Evolutionary conservation across 2,888 invertebrate species (phyloP).

Genomic region (Oithona nana): DNA sequence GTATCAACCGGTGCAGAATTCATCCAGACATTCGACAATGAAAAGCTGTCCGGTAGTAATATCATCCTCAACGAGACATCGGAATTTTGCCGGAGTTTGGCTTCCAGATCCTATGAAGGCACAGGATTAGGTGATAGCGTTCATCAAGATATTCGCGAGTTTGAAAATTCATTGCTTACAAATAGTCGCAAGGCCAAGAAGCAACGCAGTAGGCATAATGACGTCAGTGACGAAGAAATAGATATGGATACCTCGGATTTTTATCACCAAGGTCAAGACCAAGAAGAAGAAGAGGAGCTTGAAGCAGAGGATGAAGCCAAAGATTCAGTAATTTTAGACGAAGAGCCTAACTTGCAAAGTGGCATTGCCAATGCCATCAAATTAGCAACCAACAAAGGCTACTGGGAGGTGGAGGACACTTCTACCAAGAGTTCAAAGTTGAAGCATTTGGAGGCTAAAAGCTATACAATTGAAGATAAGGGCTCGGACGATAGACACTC

Average conservation of each 20-base stretch:
- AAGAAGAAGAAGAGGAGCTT: slow-evolving; percentile 18
- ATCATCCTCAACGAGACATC: slow-evolving; percentile 82
- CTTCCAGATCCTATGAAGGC: neutral
- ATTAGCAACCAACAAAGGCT: slow-evolving; percentile 81
- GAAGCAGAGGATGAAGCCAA: slow-evolving; percentile 30
- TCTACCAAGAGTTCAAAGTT: slow-evolving; percentile 51
- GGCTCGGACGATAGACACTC: slow-evolving; percentile 54
- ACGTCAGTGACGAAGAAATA: slow-evolving; percentile 11
- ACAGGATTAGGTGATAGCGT: neutral
- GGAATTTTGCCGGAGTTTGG: slow-evolving; percentile 86
- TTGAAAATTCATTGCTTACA: neutral
- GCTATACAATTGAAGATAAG: slow-evolving; percentile 56
- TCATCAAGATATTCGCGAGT: neutral
- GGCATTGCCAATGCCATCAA: slow-evolving; percentile 79
- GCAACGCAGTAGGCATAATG: neutral
- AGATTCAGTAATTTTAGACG: slow-evolving; percentile 49
- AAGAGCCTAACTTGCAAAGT: slow-evolving; percentile 75
- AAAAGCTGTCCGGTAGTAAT: slow-evolving; percentile 31
- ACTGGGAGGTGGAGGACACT: slow-evolving; percentile 59
- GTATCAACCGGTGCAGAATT: neutral
- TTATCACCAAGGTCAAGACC: neutral
- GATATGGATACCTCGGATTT: neutral
- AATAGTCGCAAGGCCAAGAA: neutral
- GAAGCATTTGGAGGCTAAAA: slow-evolving; percentile 54
- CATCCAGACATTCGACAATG: slow-evolving; percentile 21